These are phyloP conservation scores for Pseudopleuronectes americanus DNA, from an alignment of 2,797 vertebrate species.

Conservation along the genomic window DNA sequence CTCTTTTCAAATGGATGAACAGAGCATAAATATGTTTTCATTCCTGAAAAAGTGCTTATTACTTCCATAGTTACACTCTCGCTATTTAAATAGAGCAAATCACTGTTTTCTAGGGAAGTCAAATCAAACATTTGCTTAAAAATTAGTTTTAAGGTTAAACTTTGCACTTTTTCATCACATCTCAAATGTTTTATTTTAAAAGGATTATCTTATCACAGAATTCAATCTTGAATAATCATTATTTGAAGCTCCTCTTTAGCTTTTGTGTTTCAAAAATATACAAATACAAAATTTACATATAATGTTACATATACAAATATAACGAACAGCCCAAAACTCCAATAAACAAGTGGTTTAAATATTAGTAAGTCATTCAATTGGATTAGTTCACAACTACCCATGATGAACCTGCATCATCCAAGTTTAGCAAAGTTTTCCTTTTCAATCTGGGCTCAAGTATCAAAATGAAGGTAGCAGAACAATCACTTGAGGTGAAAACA, in stretches of 20 bases:
- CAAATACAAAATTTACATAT: background rate
- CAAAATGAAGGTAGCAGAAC: conserved; percentile 64
- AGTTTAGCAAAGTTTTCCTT: conserved; percentile 61
- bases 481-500: conserved; percentile 73
- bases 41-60: background rate
- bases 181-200: background rate
- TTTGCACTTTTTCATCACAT: background rate
- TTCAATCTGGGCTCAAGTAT: conserved; percentile 61
- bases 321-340: conserved; percentile 5
- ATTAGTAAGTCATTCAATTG: conserved; percentile 10
- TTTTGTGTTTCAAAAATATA: background rate
- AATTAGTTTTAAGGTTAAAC: background rate
- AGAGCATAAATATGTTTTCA: conserved; percentile 25
- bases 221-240: background rate
- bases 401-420: conserved; percentile 31
- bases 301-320: conserved; percentile 32
- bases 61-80: background rate
- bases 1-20: conserved; percentile 41
- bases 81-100: background rate
- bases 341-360: conserved; percentile 17
- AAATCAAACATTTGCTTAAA: too few relatives aligned
- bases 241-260: conserved; percentile 9
- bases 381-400: conserved; percentile 23
- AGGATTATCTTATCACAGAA: conserved; percentile 3
- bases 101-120: background rate